Evolutionary conservation across 2,797 vertebrate species (phyloP), one percentile per base, ranked within the genome.

Genomic region (Neomorphus geoffroyi): DNA sequence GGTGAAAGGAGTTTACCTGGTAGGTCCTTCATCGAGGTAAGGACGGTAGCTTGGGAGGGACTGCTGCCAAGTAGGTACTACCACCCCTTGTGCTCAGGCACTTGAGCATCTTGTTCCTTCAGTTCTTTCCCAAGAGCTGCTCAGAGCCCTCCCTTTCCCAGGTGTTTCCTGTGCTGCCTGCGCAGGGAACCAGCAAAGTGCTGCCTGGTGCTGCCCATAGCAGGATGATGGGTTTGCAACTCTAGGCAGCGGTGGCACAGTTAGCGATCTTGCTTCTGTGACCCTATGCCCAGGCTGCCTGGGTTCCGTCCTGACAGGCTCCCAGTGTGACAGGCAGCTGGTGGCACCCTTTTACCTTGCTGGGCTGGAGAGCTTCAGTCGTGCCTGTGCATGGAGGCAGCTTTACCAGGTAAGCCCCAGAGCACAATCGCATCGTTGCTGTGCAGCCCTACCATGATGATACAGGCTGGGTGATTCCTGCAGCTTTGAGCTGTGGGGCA

Each of bases 351-450:
- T n/a, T n/a, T 2, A 22, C 39, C 50, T 66, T 10, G 13, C 53
- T 43, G 62, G 24, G 43, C 54, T 53, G 82, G 64, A 57, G 72
- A 60, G 27, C 46, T 32, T 18, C 9, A 1, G 6, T 12, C 0
- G 0, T 21, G 54, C 67, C 50, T 0, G 0, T 32, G 41, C 1
- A 0, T 57, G 5, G 46, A 79, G 58, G 45, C 32, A 56, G 69
- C 53, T 58, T 39, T 12, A 9, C 73, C 61, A 54, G 43, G 56
- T 24, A 18, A 56, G 32, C n/a, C 8, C 2, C 4, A 32, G 21
- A 66, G 46, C 64, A 54, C 35, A 45, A 22, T 0, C 2, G 5
- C 33, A 6, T 8, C 7, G 3, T 21, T 73, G 35, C 57, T 71
- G 37, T 2, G 3, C 45, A 51, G 54, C 18, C 23, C 48, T 18